These are phyloP conservation scores for Platysternon megacephalum DNA, from an alignment of 2,113 vertebrate species.

Conservation along the genomic window DNA sequence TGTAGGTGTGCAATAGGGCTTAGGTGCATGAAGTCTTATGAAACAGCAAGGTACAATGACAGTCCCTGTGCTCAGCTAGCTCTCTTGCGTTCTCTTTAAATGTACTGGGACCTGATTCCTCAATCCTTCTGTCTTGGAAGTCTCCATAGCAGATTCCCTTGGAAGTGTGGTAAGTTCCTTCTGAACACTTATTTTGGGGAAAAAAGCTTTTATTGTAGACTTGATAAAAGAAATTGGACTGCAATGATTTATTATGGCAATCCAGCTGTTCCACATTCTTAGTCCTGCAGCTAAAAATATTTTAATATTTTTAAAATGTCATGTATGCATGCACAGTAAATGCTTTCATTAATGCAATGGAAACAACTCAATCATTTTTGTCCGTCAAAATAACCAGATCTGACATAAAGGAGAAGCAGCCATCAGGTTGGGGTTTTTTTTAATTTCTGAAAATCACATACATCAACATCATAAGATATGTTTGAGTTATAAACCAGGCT, in stretches of 20 bases:
- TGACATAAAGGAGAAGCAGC: background rate
- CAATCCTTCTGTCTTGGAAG: background rate
- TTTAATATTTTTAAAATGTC: background rate
- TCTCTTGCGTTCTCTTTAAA: background rate
- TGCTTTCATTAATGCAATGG: background rate
- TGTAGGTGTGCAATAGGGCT: background rate
- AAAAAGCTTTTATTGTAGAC: background rate
- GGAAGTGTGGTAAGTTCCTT: background rate
- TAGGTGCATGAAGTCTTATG: rapidly evolving
- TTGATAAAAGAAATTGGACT: background rate
- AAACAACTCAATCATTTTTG: background rate
- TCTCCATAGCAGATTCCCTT: background rate
- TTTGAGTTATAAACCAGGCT: background rate
- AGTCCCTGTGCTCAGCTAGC: background rate
- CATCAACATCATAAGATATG: background rate
- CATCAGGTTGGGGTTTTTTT: background rate
- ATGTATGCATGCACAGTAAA: background rate
- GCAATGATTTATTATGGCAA: background rate
- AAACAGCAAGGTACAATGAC: background rate
- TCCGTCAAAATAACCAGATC: background rate
- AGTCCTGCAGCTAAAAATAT: background rate
- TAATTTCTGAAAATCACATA: background rate
- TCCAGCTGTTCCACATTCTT: background rate
- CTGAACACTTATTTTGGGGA: background rate
- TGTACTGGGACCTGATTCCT: background rate